These are phyloP conservation scores for Dufourea novaeangliae DNA, from an alignment of 1,140 invertebrate species.

Conservation along the genomic window DNA sequence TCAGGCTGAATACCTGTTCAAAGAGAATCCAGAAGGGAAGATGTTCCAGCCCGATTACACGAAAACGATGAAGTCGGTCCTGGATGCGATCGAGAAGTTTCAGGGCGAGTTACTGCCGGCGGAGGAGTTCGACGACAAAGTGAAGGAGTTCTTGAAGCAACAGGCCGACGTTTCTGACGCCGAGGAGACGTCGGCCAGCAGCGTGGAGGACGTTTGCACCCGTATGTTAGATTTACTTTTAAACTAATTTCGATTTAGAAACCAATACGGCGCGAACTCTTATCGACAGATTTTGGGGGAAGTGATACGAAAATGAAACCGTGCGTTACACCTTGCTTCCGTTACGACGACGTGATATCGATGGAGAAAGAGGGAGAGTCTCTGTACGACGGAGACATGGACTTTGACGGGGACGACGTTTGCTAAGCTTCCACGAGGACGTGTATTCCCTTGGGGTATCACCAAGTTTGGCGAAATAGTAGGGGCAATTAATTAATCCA, in stretches of 20 bases:
- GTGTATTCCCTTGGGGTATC: neutral
- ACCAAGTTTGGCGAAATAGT: neutral
- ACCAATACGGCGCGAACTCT: too few relatives aligned
- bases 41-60: constrained; percentile 83
- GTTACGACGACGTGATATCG: neutral
- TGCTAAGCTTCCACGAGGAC: too few relatives aligned
- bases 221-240: too few relatives aligned
- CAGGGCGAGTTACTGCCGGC: constrained; percentile 49
- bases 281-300: too few relatives aligned
- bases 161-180: neutral
- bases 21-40: constrained; percentile 82
- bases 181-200: neutral
- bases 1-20: constrained; percentile 82
- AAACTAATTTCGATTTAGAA: too few relatives aligned
- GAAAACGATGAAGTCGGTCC: constrained; percentile 53
- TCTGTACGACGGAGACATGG: neutral
- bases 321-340: neutral
- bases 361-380: neutral
- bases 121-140: constrained; percentile 28
- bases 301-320: neutral
- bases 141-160: constrained; percentile 7
- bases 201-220: neutral
- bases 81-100: constrained; percentile 56
- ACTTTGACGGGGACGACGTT: neutral
- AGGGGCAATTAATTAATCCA: constrained; percentile 4